These are phyloP conservation scores for Ips typographus DNA, from an alignment of 1,140 invertebrate species.

Conservation along the genomic window DNA sequence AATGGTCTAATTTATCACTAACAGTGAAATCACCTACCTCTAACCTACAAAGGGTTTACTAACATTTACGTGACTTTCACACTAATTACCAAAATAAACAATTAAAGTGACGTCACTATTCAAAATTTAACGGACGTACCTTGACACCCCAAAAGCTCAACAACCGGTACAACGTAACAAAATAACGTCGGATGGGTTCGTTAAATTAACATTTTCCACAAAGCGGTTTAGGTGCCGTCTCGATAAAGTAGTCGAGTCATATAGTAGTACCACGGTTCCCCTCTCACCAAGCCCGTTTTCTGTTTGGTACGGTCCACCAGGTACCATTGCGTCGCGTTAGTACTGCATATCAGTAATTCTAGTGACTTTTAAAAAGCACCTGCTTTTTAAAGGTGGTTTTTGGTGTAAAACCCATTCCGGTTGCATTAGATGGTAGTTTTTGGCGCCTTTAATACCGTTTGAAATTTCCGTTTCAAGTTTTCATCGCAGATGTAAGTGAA, in stretches of 20 bases:
- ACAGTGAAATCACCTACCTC: too few species aligned
- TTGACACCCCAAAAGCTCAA: slow-evolving; percentile 4
- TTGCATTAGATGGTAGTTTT: neutral
- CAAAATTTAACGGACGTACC: too few species aligned
- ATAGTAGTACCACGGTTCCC: slow-evolving; percentile 5
- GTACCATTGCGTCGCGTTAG: slow-evolving; percentile 24
- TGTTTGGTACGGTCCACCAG: slow-evolving; percentile 7
- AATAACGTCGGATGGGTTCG: neutral
- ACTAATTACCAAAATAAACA: too few species aligned
- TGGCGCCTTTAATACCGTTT: too few species aligned
- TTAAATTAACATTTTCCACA: neutral
- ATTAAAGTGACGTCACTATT: too few species aligned
- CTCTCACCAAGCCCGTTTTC: slow-evolving; percentile 3
- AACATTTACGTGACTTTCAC: too few species aligned
- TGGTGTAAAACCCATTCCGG: neutral
- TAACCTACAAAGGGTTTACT: too few species aligned
- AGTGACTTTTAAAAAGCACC: slow-evolving; percentile 34
- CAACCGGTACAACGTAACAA: slow-evolving; percentile 10
- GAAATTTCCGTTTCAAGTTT: too few species aligned
- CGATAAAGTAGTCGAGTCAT: slow-evolving; percentile 13
- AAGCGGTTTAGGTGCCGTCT: neutral
- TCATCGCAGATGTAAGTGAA: too few species aligned
- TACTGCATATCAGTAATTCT: slow-evolving; percentile 10
- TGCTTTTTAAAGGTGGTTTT: slow-evolving; percentile 17
- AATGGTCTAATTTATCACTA: too few species aligned